Percentiles rank a stretch among this genome's conserved stretches.
Evolutionary conservation across 2,888 invertebrate genomes (phyloP).

Genomic region (Uropetala carovei): DNA sequence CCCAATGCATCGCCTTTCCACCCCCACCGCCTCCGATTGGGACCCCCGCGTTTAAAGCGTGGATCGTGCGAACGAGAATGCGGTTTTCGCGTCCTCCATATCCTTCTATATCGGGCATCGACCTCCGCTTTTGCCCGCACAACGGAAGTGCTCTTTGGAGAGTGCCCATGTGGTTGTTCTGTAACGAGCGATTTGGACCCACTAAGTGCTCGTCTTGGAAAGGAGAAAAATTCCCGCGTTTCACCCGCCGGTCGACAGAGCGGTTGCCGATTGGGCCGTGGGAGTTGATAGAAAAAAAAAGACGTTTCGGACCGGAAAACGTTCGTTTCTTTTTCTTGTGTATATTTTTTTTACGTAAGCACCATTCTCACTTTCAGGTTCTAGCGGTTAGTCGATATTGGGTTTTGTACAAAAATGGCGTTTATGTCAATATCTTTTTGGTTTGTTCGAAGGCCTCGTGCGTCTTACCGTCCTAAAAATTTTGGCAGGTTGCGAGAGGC

Average conservation of each 20-base stretch:
- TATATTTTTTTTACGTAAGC: neutral
- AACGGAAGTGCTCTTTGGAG: neutral
- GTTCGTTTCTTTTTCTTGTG: conserved; percentile 4
- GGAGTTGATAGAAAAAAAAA: neutral
- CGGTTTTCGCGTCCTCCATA: conserved; percentile 16
- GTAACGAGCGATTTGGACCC: conserved; percentile 28
- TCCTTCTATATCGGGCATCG: neutral
- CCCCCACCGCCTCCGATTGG: neutral
- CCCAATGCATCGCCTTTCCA: neutral
- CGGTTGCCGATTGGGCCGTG: neutral
- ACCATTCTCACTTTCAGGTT: neutral
- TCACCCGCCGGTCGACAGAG: conserved; percentile 9
- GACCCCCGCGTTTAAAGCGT: too few species aligned
- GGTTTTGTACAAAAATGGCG: neutral
- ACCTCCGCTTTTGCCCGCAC: neutral
- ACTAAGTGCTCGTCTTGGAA: neutral
- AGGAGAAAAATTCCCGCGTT: neutral
- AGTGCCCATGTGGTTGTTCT: neutral
- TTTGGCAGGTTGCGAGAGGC: neutral
- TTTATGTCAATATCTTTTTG: neutral
- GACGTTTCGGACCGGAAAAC: conserved; percentile 22
- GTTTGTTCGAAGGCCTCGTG: neutral
- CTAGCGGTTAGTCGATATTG: neutral
- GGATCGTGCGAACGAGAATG: neutral
- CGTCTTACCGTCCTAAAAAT: neutral